Base-by-base conservation (phyloP, 2,888 invertebrate species). In the Cantharis lateralis region DNA sequence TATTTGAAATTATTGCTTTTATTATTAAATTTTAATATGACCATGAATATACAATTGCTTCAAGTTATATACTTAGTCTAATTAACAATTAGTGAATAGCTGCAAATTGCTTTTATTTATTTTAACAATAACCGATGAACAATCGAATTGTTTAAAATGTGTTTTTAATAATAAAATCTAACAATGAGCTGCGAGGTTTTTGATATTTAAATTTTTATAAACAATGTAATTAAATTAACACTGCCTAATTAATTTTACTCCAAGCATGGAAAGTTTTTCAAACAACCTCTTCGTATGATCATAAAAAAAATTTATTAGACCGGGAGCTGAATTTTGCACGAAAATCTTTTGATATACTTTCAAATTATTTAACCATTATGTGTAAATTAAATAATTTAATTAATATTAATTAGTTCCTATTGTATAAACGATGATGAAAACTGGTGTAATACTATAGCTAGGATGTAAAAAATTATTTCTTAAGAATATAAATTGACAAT, bases 21-120 rank as follows among this genome's bases (percentile, higher is more conserved):
- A 48, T 48, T 48, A 48, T 48, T 48, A 48, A 48, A n/a, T 48
- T 48, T 48, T 66, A 66, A 66, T 66, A 66, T 66, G 64, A 24
- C 64, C 64, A 18, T 66, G 64, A 66, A 66, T 66, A n/a, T 66
- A 66, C 13, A 66, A 66, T 66, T 66, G 24, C 64, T 24, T 24
- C n/a, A 18, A 66, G 15, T 66, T 66, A 66, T 66, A 20, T 20
- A 66, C 64, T 70, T 70, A 48, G 48, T 32, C 32, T 70, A 70
- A 70, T 70, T 70, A 28, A 70, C 48, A 15, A 32, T 70, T 70
- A 70, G 28, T 32, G n/a, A 48, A 32, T 70, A 70, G 15, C n/a
- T 70, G 70, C 48, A 48, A 70, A 70, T 70, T 66, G 64, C 16
- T 20, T 66, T 18, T 66, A 66, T 66, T 66, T 66, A 24, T 66